Evolutionary conservation across 2,888 invertebrate genomes (phyloP), one percentile per base, ranked within the genome.

Genomic region (Apamea crenata): DNA sequence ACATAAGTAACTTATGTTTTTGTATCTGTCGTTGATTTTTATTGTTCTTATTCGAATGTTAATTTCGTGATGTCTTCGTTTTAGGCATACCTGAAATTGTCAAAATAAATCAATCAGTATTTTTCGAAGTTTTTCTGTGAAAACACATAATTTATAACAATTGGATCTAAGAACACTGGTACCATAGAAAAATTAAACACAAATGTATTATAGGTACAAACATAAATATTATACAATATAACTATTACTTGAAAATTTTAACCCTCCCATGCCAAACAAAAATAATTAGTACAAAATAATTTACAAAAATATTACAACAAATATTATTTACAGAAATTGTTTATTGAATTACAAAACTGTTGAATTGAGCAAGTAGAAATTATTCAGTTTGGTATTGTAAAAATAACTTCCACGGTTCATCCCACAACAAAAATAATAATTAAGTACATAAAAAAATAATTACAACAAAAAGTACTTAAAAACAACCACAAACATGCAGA

Each of bases 61-160:
- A 81, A 80, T 88, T 85, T 89, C 92, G 93, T 93, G 92, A 89
- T 91, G 91, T 92, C 90, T 92, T 93, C 93, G 90, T 91, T 93
- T 95, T 96, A 96, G 89, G 95, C 96, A 93, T 96, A 96, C 94
- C 96, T 96, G 96, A 71, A 94, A 95, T 82, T 81, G 50, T 75
- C 74, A 90, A 87, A 81, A 81, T 75, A 69, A 65, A 56, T n/a
- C 59, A 67, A 82, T 90, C 29, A 87, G 81, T 87, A 84, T 80
- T 80, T 61, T n/a, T 66, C 7, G 5, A 36, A 65, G 47, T 29
- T 67, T 74, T 69, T 68, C n/a, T 65, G 29, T n/a, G 63, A 40
- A 66, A 74, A 59, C 36, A 63, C 53, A 72, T 65, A 69, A 76
- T 83, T 65, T 65, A 44, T 77, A 69, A 77, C 61, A 74, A 79